Conservation (phyloP, 2,113 vertebrate genomes). For the Mirounga angustirostris region DNA sequence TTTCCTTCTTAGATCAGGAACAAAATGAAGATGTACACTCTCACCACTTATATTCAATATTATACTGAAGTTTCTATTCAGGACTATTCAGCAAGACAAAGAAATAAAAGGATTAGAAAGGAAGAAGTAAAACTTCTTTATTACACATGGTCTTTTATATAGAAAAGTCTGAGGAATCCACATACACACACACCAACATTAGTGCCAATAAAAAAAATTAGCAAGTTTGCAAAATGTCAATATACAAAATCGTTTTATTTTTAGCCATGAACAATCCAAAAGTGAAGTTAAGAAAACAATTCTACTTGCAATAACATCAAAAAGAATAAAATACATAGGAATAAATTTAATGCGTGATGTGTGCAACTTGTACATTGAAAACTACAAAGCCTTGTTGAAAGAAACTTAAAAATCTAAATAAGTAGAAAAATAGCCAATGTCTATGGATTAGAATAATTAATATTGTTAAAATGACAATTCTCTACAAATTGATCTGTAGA, state of each 20-base stretch:
- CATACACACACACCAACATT: neutral
- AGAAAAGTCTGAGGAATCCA: neutral
- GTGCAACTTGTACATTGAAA: neutral
- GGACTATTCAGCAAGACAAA: neutral
- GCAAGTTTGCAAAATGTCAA: neutral
- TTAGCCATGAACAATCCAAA: neutral
- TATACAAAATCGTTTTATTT: neutral
- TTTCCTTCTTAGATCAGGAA: neutral
- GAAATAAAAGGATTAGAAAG: neutral
- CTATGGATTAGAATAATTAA: neutral
- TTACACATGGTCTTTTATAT: neutral
- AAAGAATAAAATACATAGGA: neutral
- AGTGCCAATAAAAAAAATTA: neutral
- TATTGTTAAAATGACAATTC: neutral
- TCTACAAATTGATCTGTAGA: neutral
- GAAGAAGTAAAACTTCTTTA: neutral
- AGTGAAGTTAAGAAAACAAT: neutral
- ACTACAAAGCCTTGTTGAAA: neutral
- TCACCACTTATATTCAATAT: neutral
- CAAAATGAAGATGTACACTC: neutral
- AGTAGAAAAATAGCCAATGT: neutral
- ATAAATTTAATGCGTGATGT: neutral
- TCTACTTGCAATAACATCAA: neutral
- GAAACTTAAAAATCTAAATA: neutral
- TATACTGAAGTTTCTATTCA: neutral